phyloP scores from a whole-genome alignment of 2,888 invertebrate genomes.

The Apomyelois bistriatella region DNA sequence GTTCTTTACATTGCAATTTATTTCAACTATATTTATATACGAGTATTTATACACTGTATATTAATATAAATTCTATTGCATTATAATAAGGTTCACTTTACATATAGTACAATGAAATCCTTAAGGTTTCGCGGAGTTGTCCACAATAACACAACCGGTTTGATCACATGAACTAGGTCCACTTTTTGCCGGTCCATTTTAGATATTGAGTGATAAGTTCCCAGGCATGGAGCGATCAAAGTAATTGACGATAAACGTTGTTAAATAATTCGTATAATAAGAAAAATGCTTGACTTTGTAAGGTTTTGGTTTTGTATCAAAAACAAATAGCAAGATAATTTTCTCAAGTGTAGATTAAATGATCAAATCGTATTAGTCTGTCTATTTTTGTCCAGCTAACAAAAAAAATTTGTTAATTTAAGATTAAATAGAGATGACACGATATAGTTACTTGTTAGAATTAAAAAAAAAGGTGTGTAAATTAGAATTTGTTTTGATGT shows the following conservation, averaged over 20 bases:
- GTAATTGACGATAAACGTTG: neutral
- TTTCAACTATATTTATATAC: neutral
- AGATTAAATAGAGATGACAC: too few species aligned
- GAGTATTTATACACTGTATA: neutral
- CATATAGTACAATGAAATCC: neutral
- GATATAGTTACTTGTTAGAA: too few species aligned
- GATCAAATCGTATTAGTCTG: too few species aligned
- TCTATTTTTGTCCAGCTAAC: too few species aligned
- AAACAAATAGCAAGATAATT: too few species aligned
- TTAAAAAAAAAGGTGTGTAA: too few species aligned
- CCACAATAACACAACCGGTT: neutral
- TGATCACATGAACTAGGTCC: conserved; percentile 3
- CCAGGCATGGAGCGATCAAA: conserved; percentile 1
- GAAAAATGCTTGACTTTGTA: neutral
- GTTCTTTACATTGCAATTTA: neutral
- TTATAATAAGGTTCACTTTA: neutral
- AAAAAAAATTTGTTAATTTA: too few species aligned
- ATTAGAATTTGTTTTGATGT: too few species aligned
- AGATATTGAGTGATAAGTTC: conserved; percentile 3
- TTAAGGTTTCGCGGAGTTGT: neutral
- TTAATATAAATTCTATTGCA: neutral
- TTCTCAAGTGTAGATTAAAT: too few species aligned
- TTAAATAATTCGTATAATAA: neutral
- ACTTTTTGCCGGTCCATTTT: neutral
- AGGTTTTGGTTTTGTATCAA: too few species aligned